Evolutionary conservation across 2,797 vertebrate genomes (phyloP).

Genomic region (Petrocephalus schoutedeni): DNA sequence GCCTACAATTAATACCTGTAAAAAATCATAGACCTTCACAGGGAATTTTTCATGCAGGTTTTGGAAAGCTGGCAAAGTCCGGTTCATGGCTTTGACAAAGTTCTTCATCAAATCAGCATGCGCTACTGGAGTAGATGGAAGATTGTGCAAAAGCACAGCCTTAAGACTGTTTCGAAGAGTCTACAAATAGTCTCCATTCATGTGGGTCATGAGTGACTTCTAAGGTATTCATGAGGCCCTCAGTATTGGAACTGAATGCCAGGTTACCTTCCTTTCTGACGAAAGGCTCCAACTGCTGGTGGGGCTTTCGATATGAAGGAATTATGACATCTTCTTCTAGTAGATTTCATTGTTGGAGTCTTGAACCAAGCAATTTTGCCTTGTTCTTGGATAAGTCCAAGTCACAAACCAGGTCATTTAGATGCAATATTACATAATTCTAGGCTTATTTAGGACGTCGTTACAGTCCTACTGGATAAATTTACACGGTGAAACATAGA

Average conservation of each 20-base stretch:
- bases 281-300: background rate
- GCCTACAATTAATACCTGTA: no score
- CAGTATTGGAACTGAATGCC: background rate
- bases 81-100: no score
- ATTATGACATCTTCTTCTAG: background rate
- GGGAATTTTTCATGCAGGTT: no score
- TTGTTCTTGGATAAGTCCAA: slow-evolving; percentile 18
- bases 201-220: background rate
- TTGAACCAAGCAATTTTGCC: slow-evolving; percentile 11
- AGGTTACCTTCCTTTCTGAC: background rate
- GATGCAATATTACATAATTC: background rate
- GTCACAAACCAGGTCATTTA: slow-evolving; percentile 23
- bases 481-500: no score
- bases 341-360: slow-evolving; percentile 5
- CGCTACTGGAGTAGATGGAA: no score
- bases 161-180: background rate
- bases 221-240: background rate
- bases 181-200: background rate
- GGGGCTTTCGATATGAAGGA: background rate
- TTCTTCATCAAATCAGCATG: no score
- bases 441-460: no score
- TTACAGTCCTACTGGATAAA: no score
- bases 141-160: background rate
- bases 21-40: no score
- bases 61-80: no score